Base-by-base conservation (phyloP, 2,888 invertebrate species). In the Himalopsyche japonica region DNA sequence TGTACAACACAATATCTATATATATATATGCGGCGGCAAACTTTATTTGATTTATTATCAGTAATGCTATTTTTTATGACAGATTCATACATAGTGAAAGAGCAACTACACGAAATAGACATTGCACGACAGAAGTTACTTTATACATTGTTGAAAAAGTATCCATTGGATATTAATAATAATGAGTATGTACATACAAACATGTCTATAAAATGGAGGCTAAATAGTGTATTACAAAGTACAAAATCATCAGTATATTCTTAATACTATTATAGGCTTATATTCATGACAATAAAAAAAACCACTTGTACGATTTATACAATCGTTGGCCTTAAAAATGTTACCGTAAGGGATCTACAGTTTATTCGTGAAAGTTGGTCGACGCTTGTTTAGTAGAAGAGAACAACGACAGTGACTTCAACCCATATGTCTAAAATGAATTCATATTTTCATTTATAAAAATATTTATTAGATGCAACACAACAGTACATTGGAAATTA, bases 221-320 rank as follows among this genome's bases (percentile, higher is more conserved):
- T 82, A 78, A 37, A 57, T 78, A 20, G 76, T 48, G 77, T 82
- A 82, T 82, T 77, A 82, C 77, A 82, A 82, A 82, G 82, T 78
- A 82, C 82, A 82, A 81, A 81, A 81, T 43, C 37, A 47, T 48
- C 20, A 20, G 48, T 47, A 34, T 64, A 80, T 37, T 49, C 80
- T 80, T 80, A 80, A 80, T 48, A 80, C 80, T 80, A 80, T n/a
- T 32, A 49, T 48, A 80, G 80, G 80, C 48, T 80, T 48, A 30
- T 4, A 27, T 80, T 47, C 57, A 8, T 77, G 77, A 37, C 32
- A 37, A 12, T 77, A 37, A 37, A 77, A n/a, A 77, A 77, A 77
- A 77, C 1, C 27, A 37, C 20, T 34, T 77, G 24, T 37, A 77
- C 15, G 37, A 12, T 77, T 77, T 43, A 43, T 20, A 77, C 77